Evolutionary conservation across 2,113 vertebrate species (phyloP).

Genomic region (Xiphophorus hellerii): DNA sequence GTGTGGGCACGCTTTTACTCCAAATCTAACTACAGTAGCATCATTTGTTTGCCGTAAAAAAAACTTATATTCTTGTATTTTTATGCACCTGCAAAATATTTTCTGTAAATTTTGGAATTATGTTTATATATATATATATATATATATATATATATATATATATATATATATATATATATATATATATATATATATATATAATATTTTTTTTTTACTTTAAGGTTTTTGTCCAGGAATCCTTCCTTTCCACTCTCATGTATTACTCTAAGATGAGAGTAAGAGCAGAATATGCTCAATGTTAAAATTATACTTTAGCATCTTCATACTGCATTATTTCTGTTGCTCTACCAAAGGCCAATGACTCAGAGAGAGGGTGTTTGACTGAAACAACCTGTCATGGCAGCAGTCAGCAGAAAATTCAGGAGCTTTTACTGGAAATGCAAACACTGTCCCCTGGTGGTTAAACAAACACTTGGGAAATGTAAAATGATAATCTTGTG

Average conservation of each 20-base stretch:
- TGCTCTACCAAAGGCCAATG: conserved; percentile 21
- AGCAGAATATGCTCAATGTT: not conserved
- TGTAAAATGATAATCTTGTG: not conserved
- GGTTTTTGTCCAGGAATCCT: not conserved
- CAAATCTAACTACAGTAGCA: not conserved
- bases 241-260: not conserved
- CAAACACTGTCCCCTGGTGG: conserved; percentile 62
- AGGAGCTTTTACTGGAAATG: not conserved
- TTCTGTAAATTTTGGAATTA: not conserved
- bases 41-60: not conserved
- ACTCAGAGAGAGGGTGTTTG: conserved; percentile 31
- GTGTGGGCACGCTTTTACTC: not conserved
- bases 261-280: not conserved
- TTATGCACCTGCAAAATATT: not conserved
- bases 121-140: not conserved
- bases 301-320: conserved; percentile 6
- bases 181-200: too few species aligned
- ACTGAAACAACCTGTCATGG: conserved; percentile 21
- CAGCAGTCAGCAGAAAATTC: conserved; percentile 23
- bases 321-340: conserved; percentile 12
- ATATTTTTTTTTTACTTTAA: not conserved
- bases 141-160: too few species aligned
- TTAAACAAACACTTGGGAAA: conserved; percentile 17
- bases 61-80: not conserved
- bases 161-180: too few species aligned